Base-by-base conservation (phyloP, 2,113 vertebrate species). In the Chitala chitala region DNA sequence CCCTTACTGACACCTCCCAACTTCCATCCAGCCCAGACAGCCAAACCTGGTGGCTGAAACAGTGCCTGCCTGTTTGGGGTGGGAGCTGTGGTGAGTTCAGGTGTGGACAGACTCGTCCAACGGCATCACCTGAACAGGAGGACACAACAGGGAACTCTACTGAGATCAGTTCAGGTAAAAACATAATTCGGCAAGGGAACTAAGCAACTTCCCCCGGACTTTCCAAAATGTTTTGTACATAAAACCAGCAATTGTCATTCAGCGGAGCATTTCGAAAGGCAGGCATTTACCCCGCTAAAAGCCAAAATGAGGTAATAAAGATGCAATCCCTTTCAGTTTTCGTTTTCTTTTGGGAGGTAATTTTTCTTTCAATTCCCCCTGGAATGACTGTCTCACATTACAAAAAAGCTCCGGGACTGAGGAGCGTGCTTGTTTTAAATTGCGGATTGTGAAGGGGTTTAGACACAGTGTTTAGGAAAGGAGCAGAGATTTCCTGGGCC, bases 401-500 rank as follows among this genome's bases (percentile, higher is more conserved):
- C 26, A 7, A 38, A 29, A 38, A 42, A 24, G 38, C 38, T 10
- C 17, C 33, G 20, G 1, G 33, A 40, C 8, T 24, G 69, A 78
- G 75, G 65, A 80, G 80, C 55, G 74, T 72, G 78, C 75, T 64
- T 78, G 80, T 26, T 78, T 81, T 78, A 76, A 79, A 82, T 81
- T 82, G 83, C 81, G 88, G 63, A 10, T 86, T 92, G 82, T 86
- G 80, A 81, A 81, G 80, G 78, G 80, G 75, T 80, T 85, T 84
- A 86, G 79, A 72, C 78, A 70, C 85, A 82, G 86, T 81, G 82
- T 83, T 87, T 89, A 85, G 82, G 86, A 83, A 88, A 74, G 87
- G 90, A 89, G 91, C 90, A 87, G 86, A 92, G 89, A 94, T 92
- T 95, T 93, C 93, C 93, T 95, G 90, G 87, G 90, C 87, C 84